Base-by-base conservation (phyloP, 2,888 invertebrate species). In the Dorcus hopei region DNA sequence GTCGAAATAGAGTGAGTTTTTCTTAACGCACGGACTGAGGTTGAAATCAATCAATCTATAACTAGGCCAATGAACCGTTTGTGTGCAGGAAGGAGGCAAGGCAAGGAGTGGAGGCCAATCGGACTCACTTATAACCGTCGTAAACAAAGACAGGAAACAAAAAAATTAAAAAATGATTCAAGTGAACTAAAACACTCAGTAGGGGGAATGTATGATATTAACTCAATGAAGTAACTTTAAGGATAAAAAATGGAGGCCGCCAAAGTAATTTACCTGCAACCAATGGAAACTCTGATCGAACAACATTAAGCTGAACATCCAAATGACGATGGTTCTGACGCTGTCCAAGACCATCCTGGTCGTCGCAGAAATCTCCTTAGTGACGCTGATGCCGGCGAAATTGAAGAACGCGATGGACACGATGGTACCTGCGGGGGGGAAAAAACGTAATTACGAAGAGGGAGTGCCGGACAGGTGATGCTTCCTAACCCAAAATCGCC, bases 401-500 rank as follows among this genome's bases (percentile, higher is more conserved):
- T 94, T 95, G 81, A 96, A 96, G 80, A 95, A 91, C 0, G 96
- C 93, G 65, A 96, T 95, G 52, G 94, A 94, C 23, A 93, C 71
- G 19, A 91, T 82, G 2, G 90, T 93, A 58, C 91, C 92, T 45
- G 5, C 23, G 9, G 23, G 9, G 14, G 51, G 11, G 3, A 33
- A 33, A 33, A 33, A 51, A 40, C 56, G 7, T 8, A 38, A 7
- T 8, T 51, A 48, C 40, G 65, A 52, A 91, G 80, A 11, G 90
- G 88, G 54, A 87, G 68, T 9, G 86, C 70, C 16, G 38, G 14
- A 11, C 9, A 41, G 19, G 40, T 6, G 55, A 42, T 49, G 19
- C 49, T 45, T 69, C 73, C 80, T 81, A 84, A 45, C 90, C 88
- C 54, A 83, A 65, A 52, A 91, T 80, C 9, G 91, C 88, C 53